phyloP scores from a whole-genome alignment of 2,888 invertebrate species.

The Chymomyza procnemis region DNA sequence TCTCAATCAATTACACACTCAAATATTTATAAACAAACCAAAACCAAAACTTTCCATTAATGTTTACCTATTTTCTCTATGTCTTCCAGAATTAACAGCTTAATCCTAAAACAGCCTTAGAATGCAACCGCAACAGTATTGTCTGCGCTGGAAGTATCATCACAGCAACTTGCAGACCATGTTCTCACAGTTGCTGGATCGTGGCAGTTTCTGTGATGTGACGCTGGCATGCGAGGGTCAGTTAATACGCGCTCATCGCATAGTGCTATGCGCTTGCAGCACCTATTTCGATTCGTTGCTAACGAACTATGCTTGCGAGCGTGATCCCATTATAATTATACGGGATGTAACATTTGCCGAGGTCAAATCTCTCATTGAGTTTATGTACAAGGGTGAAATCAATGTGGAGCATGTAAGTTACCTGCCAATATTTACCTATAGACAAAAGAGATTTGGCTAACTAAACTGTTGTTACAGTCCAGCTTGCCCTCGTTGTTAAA shows the following conservation, averaged over 20 bases:
- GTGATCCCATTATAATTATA: slow-evolving; percentile 90
- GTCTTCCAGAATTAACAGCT: neutral
- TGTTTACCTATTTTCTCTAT: neutral
- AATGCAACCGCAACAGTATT: slow-evolving; percentile 92
- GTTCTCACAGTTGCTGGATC: slow-evolving; percentile 91
- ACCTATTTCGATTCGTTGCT: slow-evolving; percentile 93
- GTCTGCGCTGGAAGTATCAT: slow-evolving; percentile 94
- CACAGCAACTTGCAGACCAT: slow-evolving; percentile 93
- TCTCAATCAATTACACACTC: too few species aligned
- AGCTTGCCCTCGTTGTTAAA: slow-evolving; percentile 91
- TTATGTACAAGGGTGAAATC: slow-evolving; percentile 97
- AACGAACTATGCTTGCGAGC: slow-evolving; percentile 86
- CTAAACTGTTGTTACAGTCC: slow-evolving; percentile 81
- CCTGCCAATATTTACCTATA: neutral
- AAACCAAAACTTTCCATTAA: too few species aligned
- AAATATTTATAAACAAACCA: too few species aligned
- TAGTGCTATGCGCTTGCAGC: slow-evolving; percentile 93
- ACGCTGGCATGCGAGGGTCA: slow-evolving; percentile 92
- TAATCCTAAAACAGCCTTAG: neutral
- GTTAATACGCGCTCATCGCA: slow-evolving; percentile 87
- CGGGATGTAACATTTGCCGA: slow-evolving; percentile 95
- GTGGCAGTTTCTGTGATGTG: slow-evolving; percentile 94
- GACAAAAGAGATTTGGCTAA: neutral
- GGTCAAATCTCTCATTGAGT: slow-evolving; percentile 92
- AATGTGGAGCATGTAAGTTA: slow-evolving; percentile 94